Percentiles rank a stretch among this genome's conserved stretches.
Evolutionary conservation across 2,797 vertebrate species (phyloP).

Genomic region (Trichosurus vulpecula): DNA sequence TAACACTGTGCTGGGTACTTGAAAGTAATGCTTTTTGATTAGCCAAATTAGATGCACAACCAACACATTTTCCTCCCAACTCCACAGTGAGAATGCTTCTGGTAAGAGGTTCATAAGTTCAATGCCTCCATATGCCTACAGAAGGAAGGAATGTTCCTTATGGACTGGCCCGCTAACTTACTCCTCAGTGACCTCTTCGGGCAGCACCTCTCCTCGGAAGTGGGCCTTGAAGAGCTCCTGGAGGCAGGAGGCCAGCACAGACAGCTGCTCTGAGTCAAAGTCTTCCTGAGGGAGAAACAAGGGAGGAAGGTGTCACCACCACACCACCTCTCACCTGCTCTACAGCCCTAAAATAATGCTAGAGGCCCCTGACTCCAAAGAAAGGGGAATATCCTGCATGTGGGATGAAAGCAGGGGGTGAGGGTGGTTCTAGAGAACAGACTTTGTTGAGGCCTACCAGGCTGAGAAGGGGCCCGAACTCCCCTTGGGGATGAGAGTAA

Average conservation of each 20-base stretch:
- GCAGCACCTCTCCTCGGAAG: slow-evolving; percentile 95
- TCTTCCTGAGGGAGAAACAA: slow-evolving; percentile 89
- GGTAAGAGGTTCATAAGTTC: background rate
- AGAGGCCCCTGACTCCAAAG: background rate
- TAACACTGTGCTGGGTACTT: accelerated
- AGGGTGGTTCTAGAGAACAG: background rate
- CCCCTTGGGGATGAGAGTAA: background rate
- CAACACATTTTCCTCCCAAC: background rate
- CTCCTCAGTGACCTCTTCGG: slow-evolving; percentile 97
- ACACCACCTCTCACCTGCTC: background rate
- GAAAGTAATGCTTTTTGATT: background rate
- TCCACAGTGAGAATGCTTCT: background rate
- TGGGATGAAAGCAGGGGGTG: background rate
- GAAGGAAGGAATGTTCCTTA: background rate
- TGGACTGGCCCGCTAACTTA: slow-evolving; percentile 78
- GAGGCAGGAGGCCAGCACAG: slow-evolving; percentile 93
- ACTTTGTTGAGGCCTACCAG: background rate
- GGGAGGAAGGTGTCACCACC: background rate
- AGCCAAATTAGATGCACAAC: background rate
- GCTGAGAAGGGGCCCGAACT: slow-evolving; percentile 3
- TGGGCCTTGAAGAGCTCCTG: slow-evolving; percentile 96
- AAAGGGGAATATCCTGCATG: background rate
- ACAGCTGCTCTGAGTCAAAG: slow-evolving; percentile 96
- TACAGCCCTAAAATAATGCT: background rate
- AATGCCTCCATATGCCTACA: background rate